These are phyloP conservation scores for Panurus biarmicus DNA, from an alignment of 2,113 vertebrate genomes.

Conservation along the genomic window DNA sequence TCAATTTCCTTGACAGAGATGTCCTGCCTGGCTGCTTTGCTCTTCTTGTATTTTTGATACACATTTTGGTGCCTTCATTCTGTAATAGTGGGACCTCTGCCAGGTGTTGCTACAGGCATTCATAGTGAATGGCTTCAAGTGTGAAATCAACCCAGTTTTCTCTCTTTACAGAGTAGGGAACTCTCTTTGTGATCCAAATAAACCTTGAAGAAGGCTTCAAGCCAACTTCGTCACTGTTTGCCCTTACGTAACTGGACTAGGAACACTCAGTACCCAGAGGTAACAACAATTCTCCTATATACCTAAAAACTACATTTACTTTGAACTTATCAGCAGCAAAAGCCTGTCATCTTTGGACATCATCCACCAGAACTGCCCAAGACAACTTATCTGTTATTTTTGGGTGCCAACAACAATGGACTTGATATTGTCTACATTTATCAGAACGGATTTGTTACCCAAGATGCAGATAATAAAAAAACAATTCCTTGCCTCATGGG, in stretches of 20 bases:
- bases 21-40: constrained; percentile 32
- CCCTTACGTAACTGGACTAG: constrained; percentile 44
- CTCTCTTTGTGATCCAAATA: constrained; percentile 63
- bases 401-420: constrained; percentile 55
- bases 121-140: constrained; percentile 50
- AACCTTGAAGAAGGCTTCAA: constrained; percentile 54
- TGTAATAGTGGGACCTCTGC: constrained; percentile 50
- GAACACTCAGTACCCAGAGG: constrained; percentile 53
- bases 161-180: constrained; percentile 45
- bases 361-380: constrained; percentile 51
- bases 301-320: constrained; percentile 44
- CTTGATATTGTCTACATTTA: constrained; percentile 32
- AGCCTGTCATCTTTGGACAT: constrained; percentile 62
- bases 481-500: constrained; percentile 1
- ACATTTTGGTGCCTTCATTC: constrained; percentile 52
- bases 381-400: constrained; percentile 47
- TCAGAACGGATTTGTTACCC: constrained; percentile 41
- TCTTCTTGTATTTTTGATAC: constrained; percentile 29
- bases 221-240: constrained; percentile 48
- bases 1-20: constrained; percentile 39
- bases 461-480: constrained; percentile 41
- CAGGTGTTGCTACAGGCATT: constrained; percentile 46
- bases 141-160: constrained; percentile 63
- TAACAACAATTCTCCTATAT: constrained; percentile 45
- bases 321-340: constrained; percentile 58